phyloP scores from a whole-genome alignment of 2,888 invertebrate genomes.

The Agrotis exclamationis region DNA sequence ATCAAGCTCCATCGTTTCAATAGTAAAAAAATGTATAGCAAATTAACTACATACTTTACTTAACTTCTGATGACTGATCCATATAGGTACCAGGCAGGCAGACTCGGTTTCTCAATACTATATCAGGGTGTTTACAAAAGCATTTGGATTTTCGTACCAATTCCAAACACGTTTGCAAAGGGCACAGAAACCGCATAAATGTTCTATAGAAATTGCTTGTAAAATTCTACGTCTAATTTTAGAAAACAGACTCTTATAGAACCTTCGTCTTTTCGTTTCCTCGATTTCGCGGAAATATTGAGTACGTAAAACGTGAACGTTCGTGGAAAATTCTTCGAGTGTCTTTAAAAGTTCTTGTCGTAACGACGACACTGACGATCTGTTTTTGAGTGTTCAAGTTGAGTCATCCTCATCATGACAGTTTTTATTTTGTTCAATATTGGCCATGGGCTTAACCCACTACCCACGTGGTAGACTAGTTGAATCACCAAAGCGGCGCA shows the following conservation, averaged over 20 bases:
- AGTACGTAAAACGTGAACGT: conserved; percentile 3
- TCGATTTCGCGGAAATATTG: neutral
- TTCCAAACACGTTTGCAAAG: too few relatives aligned
- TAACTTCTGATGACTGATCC: too few relatives aligned
- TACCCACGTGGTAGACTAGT: neutral
- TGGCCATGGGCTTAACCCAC: conserved; percentile 26
- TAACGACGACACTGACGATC: neutral
- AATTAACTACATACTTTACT: too few relatives aligned
- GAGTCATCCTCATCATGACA: conserved; percentile 22
- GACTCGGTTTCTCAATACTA: too few relatives aligned
- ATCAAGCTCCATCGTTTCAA: too few relatives aligned
- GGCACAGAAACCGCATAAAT: conserved; percentile 19
- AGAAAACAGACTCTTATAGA: conserved; percentile 1
- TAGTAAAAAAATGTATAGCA: too few relatives aligned
- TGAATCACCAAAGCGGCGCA: conserved; percentile 24
- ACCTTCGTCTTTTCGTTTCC: too few relatives aligned
- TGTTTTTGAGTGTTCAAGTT: conserved; percentile 10
- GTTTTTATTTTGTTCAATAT: neutral
- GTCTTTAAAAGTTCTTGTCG: neutral
- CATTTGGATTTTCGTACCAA: too few relatives aligned
- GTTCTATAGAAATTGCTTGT: neutral
- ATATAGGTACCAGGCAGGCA: too few relatives aligned
- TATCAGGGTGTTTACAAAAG: too few relatives aligned
- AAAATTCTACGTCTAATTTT: neutral
- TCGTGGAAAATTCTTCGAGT: neutral